These are phyloP conservation scores for Lomographa bimaculata DNA, from an alignment of 2,888 invertebrate species.

Conservation along the genomic window DNA sequence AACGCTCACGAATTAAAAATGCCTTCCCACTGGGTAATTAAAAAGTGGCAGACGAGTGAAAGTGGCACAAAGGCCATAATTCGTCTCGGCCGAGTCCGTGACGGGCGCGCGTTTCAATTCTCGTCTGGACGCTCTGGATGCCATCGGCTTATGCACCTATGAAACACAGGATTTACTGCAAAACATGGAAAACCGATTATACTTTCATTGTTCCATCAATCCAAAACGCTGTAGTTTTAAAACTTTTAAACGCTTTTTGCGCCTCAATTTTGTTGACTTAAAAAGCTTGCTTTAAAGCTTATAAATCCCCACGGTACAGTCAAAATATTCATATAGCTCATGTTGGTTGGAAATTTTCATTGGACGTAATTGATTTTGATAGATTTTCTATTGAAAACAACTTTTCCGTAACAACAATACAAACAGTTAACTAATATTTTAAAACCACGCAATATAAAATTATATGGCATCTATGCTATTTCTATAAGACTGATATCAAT, in stretches of 20 bases:
- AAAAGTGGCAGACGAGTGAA: slow-evolving; percentile 67
- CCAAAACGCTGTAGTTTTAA: slow-evolving; percentile 53
- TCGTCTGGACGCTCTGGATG: slow-evolving; percentile 55
- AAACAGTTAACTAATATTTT: no score
- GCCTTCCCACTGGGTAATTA: slow-evolving; percentile 70
- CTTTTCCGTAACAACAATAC: slow-evolving; percentile 14
- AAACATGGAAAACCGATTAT: slow-evolving; percentile 77
- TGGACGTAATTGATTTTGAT: slow-evolving; percentile 18
- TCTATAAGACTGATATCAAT: no score
- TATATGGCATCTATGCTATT: no score
- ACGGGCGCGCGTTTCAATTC: slow-evolving; percentile 57
- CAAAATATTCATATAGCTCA: slow-evolving; percentile 42
- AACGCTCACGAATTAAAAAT: slow-evolving; percentile 73
- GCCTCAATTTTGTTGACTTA: slow-evolving; percentile 66
- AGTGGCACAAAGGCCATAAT: slow-evolving; percentile 77
- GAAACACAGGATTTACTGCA: slow-evolving; percentile 62
- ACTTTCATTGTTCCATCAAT: slow-evolving; percentile 63
- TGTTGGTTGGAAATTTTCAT: slow-evolving; percentile 32
- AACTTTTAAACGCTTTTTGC: slow-evolving; percentile 53
- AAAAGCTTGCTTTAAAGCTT: slow-evolving; percentile 62
- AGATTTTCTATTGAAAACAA: slow-evolving; percentile 21
- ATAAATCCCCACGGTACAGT: slow-evolving; percentile 41
- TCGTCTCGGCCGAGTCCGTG: slow-evolving; percentile 59
- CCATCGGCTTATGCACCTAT: slow-evolving; percentile 42
- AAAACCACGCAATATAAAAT: no score